Conservation (phyloP, 64 coral and sea anemone genomes). For the Stichodactyla mertensii region DNA sequence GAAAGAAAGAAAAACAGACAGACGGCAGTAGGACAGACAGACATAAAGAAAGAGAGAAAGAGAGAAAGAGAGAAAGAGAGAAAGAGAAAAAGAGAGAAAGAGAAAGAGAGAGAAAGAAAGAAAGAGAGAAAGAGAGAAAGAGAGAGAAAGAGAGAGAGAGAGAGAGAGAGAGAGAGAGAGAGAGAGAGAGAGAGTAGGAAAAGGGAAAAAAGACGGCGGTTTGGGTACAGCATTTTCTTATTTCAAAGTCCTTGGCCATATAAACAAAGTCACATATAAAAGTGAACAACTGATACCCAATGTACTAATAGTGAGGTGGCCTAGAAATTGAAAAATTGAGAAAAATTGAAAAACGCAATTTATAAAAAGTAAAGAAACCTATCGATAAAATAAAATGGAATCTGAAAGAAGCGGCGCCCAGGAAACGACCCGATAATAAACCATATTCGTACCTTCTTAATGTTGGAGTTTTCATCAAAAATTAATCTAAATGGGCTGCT, state of each 20-base stretch:
- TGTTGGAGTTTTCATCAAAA: neutral
- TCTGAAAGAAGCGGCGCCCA: neutral
- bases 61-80: neutral
- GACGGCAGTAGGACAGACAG: neutral
- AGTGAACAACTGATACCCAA: too few species aligned
- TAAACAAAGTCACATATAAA: too few species aligned
- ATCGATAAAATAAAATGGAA: too few species aligned
- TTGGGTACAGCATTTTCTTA: too few species aligned
- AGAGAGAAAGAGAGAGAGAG: too few species aligned
- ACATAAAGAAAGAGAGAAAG: neutral
- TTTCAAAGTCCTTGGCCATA: too few species aligned
- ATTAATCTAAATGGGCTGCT: conserved; percentile 1
- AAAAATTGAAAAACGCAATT: too few species aligned
- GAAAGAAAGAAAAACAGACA: neutral
- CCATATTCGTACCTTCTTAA: neutral
- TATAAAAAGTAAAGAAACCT: too few species aligned
- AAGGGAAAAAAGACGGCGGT: too few species aligned
- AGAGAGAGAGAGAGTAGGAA: neutral
- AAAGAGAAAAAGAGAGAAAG: neutral
- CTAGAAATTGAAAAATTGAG: too few species aligned
- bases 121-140: neutral
- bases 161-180: too few species aligned
- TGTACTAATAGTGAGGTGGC: too few species aligned
- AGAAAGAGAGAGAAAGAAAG: neutral
- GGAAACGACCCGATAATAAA: neutral